A percentile compares a stretch with the other conserved stretches of the same genome.
Evolutionary conservation across 2,113 vertebrate genomes (phyloP).

Genomic region (Pogona vitticeps): DNA sequence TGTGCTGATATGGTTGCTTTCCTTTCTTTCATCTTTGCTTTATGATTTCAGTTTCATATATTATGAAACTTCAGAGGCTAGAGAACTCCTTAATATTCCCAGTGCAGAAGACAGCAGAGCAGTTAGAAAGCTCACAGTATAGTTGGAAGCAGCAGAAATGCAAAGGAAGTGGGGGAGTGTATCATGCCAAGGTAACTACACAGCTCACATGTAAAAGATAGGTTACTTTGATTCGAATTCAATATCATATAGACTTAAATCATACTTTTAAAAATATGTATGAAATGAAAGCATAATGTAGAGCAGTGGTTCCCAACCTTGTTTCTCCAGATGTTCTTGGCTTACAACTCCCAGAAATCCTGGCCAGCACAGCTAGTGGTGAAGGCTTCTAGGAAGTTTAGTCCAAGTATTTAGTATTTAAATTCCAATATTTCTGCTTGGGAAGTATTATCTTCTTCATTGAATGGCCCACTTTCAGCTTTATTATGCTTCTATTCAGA

Average conservation of each 20-base stretch:
- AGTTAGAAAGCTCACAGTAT: conserved; percentile 8
- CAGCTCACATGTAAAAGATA: conserved; percentile 7
- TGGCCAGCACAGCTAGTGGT: no score
- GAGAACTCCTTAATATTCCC: not conserved
- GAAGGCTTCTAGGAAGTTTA: no score
- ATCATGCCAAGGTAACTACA: not conserved
- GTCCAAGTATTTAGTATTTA: no score
- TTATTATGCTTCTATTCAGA: not conserved
- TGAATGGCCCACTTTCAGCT: not conserved
- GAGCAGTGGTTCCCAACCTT: not conserved
- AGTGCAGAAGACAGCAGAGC: not conserved
- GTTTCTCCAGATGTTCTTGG: no score
- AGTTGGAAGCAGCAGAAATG: not conserved
- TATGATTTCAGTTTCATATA: conserved; percentile 13
- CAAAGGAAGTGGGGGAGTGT: no score
- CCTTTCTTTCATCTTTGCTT: not conserved
- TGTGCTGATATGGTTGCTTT: not conserved
- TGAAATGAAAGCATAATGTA: conserved; percentile 18
- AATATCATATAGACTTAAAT: conserved; percentile 14
- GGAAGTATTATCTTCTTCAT: not conserved
- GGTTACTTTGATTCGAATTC: not conserved
- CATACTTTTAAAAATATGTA: conserved; percentile 22
- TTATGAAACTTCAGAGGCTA: not conserved
- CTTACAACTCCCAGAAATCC: no score
- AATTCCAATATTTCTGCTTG: not conserved